phyloP scores from a whole-genome alignment of 2,797 vertebrate species.

The Lithobates pipiens region DNA sequence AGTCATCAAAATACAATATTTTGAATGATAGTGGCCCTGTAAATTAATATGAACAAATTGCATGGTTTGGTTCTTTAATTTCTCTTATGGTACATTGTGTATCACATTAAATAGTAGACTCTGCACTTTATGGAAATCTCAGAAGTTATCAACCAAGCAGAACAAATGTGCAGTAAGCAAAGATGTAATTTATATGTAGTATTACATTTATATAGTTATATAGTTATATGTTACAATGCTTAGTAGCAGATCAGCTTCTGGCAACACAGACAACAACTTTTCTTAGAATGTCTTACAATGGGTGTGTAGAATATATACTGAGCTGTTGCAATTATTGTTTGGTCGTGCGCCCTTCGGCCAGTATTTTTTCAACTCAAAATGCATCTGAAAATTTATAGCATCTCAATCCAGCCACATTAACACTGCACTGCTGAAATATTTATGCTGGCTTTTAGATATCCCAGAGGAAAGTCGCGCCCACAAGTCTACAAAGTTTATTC shows the following conservation, averaged over 20 bases:
- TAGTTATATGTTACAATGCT: neutral
- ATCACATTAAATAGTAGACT: neutral
- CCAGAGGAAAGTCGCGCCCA: conserved; percentile 70
- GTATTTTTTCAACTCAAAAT: conserved; percentile 46
- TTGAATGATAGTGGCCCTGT: too few relatives aligned
- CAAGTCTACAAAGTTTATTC: conserved; percentile 69
- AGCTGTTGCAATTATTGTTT: conserved; percentile 34
- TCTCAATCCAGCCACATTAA: conserved; percentile 72
- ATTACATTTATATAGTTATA: conserved; percentile 3
- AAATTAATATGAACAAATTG: too few relatives aligned
- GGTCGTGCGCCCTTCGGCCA: conserved; percentile 21
- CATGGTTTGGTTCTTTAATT: too few relatives aligned
- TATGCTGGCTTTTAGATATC: conserved; percentile 75
- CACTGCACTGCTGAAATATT: conserved; percentile 72
- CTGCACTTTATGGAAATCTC: neutral
- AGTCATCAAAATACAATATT: neutral
- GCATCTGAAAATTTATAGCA: conserved; percentile 68
- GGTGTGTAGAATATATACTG: conserved; percentile 26
- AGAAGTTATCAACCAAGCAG: neutral
- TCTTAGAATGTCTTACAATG: neutral
- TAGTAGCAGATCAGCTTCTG: conserved; percentile 24
- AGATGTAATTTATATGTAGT: neutral
- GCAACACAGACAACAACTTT: conserved; percentile 23
- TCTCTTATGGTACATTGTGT: neutral
- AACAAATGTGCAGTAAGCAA: neutral